Percentiles rank a stretch among this genome's conserved stretches.
phyloP scores from a whole-genome alignment of 2,888 invertebrate genomes.

The Nomada fabriciana region DNA sequence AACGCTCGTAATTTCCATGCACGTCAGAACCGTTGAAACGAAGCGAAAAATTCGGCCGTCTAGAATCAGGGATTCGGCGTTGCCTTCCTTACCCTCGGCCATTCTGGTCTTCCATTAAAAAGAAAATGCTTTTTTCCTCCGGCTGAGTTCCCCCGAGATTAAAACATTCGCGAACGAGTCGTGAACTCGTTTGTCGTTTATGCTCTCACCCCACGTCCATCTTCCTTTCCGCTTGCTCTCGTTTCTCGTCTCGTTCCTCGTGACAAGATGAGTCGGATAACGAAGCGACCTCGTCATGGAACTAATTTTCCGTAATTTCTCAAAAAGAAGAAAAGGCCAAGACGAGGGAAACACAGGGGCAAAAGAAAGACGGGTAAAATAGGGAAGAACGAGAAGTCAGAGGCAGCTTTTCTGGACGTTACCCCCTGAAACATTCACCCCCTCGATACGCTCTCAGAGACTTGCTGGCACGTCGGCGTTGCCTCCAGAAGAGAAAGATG shows the following conservation, averaged over 20 bases:
- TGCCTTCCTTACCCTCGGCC: slow-evolving; percentile 50
- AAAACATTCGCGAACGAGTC: slow-evolving; percentile 78
- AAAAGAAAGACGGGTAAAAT: background rate
- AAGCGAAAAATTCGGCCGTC: slow-evolving; percentile 48
- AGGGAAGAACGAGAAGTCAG: slow-evolving; percentile 3
- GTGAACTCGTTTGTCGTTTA: slow-evolving; percentile 78
- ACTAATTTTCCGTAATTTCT: slow-evolving; percentile 82
- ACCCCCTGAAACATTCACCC: slow-evolving; percentile 35
- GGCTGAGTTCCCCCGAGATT: slow-evolving; percentile 70
- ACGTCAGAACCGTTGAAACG: slow-evolving; percentile 9
- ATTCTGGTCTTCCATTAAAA: slow-evolving; percentile 69
- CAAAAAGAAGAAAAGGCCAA: slow-evolving; percentile 64
- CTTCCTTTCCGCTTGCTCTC: slow-evolving; percentile 44
- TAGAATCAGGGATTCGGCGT: slow-evolving; percentile 40
- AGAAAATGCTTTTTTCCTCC: slow-evolving; percentile 69
- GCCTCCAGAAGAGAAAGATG: slow-evolving; percentile 48
- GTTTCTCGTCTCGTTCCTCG: slow-evolving; percentile 26
- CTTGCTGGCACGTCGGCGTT: slow-evolving; percentile 67
- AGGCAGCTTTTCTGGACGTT: slow-evolving; percentile 53
- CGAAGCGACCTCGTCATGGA: slow-evolving; percentile 78
- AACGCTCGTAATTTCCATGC: slow-evolving; percentile 8
- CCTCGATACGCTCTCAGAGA: slow-evolving; percentile 49
- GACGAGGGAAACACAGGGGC: background rate
- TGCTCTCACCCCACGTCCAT: slow-evolving; percentile 47
- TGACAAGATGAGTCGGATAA: slow-evolving; percentile 71